Evolutionary conservation across 2,888 invertebrate genomes (phyloP).

Genomic region (Gymnoscelis rufifasciata): DNA sequence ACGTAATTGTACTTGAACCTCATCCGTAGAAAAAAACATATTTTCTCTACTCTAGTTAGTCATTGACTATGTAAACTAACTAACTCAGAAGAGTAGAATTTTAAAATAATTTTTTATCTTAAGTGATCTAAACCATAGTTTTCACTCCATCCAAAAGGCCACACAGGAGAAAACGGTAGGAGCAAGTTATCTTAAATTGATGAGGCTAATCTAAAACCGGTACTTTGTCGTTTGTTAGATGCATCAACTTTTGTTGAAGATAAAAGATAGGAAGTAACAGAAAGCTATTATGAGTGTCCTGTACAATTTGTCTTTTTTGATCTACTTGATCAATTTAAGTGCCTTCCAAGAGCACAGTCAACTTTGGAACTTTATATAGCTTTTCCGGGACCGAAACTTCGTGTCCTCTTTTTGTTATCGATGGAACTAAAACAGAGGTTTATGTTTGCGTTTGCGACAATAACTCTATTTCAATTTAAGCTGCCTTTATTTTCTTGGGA

Average conservation of each 20-base stretch:
- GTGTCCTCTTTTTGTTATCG: background rate
- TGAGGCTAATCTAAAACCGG: slow-evolving; percentile 65
- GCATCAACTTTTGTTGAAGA: slow-evolving; percentile 47
- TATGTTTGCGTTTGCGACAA: slow-evolving; percentile 25
- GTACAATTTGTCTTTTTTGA: slow-evolving; percentile 11
- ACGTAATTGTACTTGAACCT: no score
- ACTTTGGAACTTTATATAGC: background rate
- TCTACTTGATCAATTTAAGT: background rate
- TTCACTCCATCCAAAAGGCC: slow-evolving; percentile 46
- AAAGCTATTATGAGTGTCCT: slow-evolving; percentile 35
- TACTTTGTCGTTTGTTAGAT: slow-evolving; percentile 58
- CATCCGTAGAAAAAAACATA: no score
- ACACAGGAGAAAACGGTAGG: slow-evolving; percentile 58
- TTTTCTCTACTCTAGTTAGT: no score
- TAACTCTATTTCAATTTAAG: slow-evolving; percentile 33
- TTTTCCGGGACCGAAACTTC: background rate
- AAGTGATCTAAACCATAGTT: slow-evolving; percentile 21
- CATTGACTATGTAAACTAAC: no score
- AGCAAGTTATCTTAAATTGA: slow-evolving; percentile 63
- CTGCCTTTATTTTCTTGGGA: slow-evolving; percentile 44
- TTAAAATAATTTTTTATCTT: background rate
- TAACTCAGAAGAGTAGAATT: background rate
- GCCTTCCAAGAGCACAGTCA: no score
- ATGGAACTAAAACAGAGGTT: slow-evolving; percentile 2
- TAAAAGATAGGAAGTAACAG: slow-evolving; percentile 40